phyloP scores from a whole-genome alignment of 2,797 vertebrate species.

The Gadopsis bispinosus region DNA sequence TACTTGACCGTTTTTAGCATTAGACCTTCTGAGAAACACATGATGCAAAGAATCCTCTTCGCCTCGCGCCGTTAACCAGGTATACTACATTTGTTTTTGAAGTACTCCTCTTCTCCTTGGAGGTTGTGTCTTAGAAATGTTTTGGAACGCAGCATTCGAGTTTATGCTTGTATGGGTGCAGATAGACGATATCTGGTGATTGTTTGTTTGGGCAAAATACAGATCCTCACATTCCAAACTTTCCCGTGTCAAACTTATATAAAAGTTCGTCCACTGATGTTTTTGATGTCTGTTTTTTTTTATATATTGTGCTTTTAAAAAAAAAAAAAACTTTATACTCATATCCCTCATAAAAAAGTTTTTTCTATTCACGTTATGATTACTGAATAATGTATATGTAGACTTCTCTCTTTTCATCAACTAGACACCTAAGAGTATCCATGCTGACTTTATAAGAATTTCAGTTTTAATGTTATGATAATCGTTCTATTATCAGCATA shows the following conservation, averaged over 20 bases:
- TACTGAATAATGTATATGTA: slow-evolving; percentile 12
- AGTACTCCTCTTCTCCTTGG: not conserved
- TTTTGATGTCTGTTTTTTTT: not conserved
- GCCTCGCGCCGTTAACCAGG: not conserved
- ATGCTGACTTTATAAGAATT: not conserved
- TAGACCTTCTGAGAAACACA: not conserved
- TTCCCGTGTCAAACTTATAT: not conserved
- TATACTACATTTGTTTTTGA: not conserved
- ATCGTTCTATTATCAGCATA: not conserved
- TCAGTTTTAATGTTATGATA: not conserved
- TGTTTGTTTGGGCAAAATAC: not conserved
- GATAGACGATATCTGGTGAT: not conserved
- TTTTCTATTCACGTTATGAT: not conserved
- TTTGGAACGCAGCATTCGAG: not conserved
- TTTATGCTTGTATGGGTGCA: not conserved
- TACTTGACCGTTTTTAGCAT: slow-evolving; percentile 4
- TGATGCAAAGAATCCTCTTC: not conserved
- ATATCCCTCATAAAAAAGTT: not conserved
- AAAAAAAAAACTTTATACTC: not conserved
- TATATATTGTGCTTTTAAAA: not conserved
- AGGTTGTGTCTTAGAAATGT: not conserved
- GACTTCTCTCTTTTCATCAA: not conserved
- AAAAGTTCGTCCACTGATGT: not conserved
- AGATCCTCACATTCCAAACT: not conserved
- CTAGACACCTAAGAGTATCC: not conserved